Percentiles rank a stretch among this genome's conserved stretches.
Evolutionary conservation across 2,113 vertebrate genomes (phyloP).

Genomic region (Pachycephala philippinensis): DNA sequence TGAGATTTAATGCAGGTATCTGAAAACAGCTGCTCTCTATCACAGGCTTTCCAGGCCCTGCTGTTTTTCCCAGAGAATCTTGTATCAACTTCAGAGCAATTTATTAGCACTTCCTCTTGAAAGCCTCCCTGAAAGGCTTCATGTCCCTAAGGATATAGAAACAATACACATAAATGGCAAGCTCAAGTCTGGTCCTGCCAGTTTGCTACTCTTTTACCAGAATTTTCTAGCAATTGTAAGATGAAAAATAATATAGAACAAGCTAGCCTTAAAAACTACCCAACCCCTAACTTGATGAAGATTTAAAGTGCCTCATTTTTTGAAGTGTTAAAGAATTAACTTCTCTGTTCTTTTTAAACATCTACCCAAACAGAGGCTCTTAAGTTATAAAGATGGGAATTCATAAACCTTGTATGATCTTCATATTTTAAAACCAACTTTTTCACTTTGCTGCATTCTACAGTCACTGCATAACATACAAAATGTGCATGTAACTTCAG

Average conservation of each 20-base stretch:
- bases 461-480: background rate
- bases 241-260: background rate
- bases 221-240: background rate
- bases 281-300: background rate
- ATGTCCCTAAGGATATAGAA: conserved; percentile 53
- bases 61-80: background rate
- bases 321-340: background rate
- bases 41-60: conserved; percentile 1
- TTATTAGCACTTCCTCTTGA: conserved; percentile 36
- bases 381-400: background rate
- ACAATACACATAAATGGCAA: conserved; percentile 19
- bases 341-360: background rate
- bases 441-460: background rate
- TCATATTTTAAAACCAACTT: background rate
- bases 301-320: background rate
- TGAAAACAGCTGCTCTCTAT: conserved; percentile 11
- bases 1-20: conserved; percentile 4
- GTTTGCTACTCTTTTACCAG: background rate
- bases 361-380: background rate
- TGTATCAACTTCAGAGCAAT: background rate
- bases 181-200: background rate
- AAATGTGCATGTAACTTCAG: background rate
- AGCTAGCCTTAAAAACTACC: background rate
- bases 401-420: background rate
- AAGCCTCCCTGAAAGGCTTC: conserved; percentile 10